These are phyloP conservation scores for Caligus rogercresseyi DNA, from an alignment of 1,140 invertebrate genomes.

Conservation along the genomic window DNA sequence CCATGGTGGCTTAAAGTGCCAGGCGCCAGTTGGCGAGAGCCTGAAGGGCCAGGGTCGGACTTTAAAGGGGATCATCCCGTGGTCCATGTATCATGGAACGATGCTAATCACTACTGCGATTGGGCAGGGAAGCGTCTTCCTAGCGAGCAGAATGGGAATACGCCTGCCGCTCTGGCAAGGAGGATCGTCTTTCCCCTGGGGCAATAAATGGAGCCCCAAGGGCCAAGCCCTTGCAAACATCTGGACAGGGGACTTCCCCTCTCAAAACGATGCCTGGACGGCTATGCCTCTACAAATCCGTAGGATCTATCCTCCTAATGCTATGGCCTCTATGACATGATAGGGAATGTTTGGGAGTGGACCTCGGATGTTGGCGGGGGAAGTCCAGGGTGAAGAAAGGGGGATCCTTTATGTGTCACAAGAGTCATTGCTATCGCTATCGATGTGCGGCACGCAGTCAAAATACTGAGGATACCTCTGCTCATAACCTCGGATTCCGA, in stretches of 20 bases:
- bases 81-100: constrained; percentile 82
- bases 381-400: constrained; percentile 85
- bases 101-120: constrained; percentile 69
- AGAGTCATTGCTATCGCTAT: constrained; percentile 79
- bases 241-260: constrained; percentile 81
- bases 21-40: constrained; percentile 55
- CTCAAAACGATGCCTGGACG: constrained; percentile 63
- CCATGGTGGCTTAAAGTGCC: constrained; percentile 78
- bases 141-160: constrained; percentile 87
- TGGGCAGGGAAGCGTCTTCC: constrained; percentile 64
- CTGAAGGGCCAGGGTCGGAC: constrained; percentile 55
- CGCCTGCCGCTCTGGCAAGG: constrained; percentile 58
- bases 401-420: constrained; percentile 80
- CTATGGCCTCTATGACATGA: constrained; percentile 72
- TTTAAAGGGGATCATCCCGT: constrained; percentile 71
- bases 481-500: constrained; percentile 81
- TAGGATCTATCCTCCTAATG: constrained; percentile 55
- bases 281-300: constrained; percentile 57
- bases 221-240: constrained; percentile 59
- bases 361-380: constrained; percentile 61
- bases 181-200: constrained; percentile 73
- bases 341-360: constrained; percentile 97
- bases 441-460: constrained; percentile 79
- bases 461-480: constrained; percentile 79
- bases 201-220: constrained; percentile 62